Evolutionary conservation across 1,140 invertebrate genomes (phyloP), one percentile per base, ranked within the genome.

Genomic region (Euborellia annulipes): DNA sequence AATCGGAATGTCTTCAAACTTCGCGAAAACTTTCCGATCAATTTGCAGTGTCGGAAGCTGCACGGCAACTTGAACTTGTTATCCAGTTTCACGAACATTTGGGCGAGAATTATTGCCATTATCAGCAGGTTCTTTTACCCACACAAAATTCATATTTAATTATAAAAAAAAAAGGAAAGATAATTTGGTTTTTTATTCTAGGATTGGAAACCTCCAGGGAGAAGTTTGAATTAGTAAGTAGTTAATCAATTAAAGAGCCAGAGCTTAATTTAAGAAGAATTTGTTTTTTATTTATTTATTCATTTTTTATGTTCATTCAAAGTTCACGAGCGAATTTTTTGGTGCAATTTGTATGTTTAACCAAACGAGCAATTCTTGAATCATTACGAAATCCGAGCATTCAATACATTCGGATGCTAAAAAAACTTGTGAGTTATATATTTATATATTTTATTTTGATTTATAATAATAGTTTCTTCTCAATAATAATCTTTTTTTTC

Each of bases 21-120:
- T 73, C 82, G 3, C 76, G 76, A 53, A 72, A 68, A 52, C 68
- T 89, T 39, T 87, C 84, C 58, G 80, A 87, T 60, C 68, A 74
- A 40, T 90, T 85, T 58, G 72, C 78, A 2, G 77, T 79, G 0
- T 85, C 79, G 48, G 75, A 82, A 45, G 72, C 78, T 21, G 77
- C 75, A 9, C 79, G 82, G 56, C 76, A 84, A 62, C 65, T 85
- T 1, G 77, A 84, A 44, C 68, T 79, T 55, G 62, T 73, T 30
- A 71, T 82, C 22, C 76, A 80, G 49, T 61, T 75, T 40, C 41
- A 56, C 18, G 4, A 27, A 41, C 77, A 78, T 52, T 67, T 78
- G 55, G 68, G 67, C 45, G 50, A 27, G 11, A 27, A 27, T 62
- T 50, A 55, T 63, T 49, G 59, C 41, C 55, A 62, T 56, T 48